Evolutionary conservation across 2,797 vertebrate genomes (phyloP), one percentile per base, ranked within the genome.

Genomic region (Sciurus vulgaris): DNA sequence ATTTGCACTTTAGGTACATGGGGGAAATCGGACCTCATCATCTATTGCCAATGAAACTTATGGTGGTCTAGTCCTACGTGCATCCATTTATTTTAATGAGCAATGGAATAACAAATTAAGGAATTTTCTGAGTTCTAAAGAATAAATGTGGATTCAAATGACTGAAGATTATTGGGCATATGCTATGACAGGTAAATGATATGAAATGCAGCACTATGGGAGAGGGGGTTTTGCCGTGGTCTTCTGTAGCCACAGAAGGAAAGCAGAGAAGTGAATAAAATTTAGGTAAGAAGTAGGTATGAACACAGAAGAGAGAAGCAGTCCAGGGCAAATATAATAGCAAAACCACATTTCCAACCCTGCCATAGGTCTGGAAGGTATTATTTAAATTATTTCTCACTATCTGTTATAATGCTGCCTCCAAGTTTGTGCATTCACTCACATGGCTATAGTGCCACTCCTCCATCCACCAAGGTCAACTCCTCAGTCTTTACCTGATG

Each of bases 131-230:
- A 97, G 90, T 96, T 98, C 96, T 95, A 97, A 96, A 93, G 96
- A 97, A 98, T 98, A 98, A 97, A 97, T 87, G 82, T 93, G 33
- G 93, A 96, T 93, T 97, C 96, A 97, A 97, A 97, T 97, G 91
- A 97, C 97, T 30, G 4, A 65, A 65, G 63, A 95, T 97, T 98
- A 92, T 95, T 95, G 6, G 0, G 67, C 89, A 97, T 96, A 98
- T 97, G 87, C 90, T 97, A 98, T 98, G 90, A 67, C 77, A 97
- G 98, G 97, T 97, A 98, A 97, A 97, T 95, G 96, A 88, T 92
- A 77, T 72, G 0, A 94, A 94, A 72, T 67, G 54, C 6, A 67
- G 1, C 35, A 74, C 73, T 54, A 26, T 4, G 74, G n/a, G 41
- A 13, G 1, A 63, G 15, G 22, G 38, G 18, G 4, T 41, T 51